Evolutionary conservation across 2,113 vertebrate species (phyloP), one percentile per base, ranked within the genome.

Genomic region (Crotalus horridus): DNA sequence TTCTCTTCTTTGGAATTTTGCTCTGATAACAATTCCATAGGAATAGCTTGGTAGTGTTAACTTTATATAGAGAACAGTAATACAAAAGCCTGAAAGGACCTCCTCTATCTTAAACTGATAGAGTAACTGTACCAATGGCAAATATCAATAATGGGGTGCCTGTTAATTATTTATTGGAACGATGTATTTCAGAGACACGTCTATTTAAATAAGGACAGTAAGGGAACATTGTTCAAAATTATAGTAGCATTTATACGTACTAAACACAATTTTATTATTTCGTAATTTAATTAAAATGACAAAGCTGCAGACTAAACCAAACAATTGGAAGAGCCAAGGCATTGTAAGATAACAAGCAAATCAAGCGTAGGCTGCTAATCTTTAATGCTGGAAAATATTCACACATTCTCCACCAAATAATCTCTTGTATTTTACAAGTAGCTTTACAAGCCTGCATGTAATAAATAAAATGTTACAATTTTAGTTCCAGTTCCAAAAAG

Each of bases 401-500:
- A 96, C 90, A 90, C 54, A 81, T 59, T 93, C 92, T 85, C 94
- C 94, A 58, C 87, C 95, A 87, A 96, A 94, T 96, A 69, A 69
- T 33, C 33, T 33, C 5, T 17, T 69, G 29, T 2, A 33, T 69
- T 69, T n/a, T 74, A 74, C 15, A 81, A 39, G 93, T 95, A 95
- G 95, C 90, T 53, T 93, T 21, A 87, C 39, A 95, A 51, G 95
- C 93, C 91, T n/a, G 94, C 87, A 95, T 95, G 95, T 96, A 97
- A 97, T 95, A 95, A 97, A 97, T 96, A 95, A 96, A 93, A 39
- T 55, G 58, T 93, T 96, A 92, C 54, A 89, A 53, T 51, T 93
- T 92, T 95, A 33, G 29, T 69, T 69, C 64, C 29, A 90, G 48
- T 61, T 90, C 33, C 17, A 85, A 58, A 20, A 4, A 56, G n/a